These are phyloP conservation scores for Syrphus vitripennis DNA, from an alignment of 2,888 invertebrate species.

Conservation along the genomic window DNA sequence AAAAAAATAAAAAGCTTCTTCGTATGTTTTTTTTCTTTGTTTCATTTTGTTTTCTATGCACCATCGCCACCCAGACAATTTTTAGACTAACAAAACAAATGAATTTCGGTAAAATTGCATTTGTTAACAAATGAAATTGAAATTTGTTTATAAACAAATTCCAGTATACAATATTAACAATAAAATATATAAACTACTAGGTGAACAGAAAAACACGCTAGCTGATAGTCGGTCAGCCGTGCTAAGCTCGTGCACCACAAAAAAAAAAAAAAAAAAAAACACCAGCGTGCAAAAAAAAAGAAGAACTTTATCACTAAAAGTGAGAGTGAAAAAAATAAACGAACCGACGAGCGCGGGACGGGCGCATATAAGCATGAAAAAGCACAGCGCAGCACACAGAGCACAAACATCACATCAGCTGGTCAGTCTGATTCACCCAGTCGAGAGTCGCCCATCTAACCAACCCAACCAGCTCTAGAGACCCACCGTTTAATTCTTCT, in stretches of 20 bases:
- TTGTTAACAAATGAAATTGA: constrained; percentile 59
- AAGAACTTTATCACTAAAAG: constrained; percentile 67
- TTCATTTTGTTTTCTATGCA: neutral
- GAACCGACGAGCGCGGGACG: constrained; percentile 38
- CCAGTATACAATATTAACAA: constrained; percentile 72
- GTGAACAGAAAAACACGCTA: constrained; percentile 59
- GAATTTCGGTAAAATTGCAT: constrained; percentile 23
- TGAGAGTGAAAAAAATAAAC: constrained; percentile 58
- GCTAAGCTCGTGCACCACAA: constrained; percentile 54
- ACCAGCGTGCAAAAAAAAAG: constrained; percentile 42
- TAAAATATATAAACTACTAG: constrained; percentile 74
- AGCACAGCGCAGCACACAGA: constrained; percentile 18
- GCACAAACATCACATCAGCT: constrained; percentile 26
- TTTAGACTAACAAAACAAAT: neutral
- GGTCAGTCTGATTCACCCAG: constrained; percentile 65
- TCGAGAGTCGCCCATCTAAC: constrained; percentile 35
- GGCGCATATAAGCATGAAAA: constrained; percentile 40
- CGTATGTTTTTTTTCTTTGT: neutral
- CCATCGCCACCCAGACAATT: neutral
- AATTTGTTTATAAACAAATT: constrained; percentile 71
- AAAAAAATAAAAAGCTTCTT: constrained; percentile 18
- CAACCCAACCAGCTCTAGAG: constrained; percentile 58
- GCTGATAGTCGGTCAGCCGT: constrained; percentile 44
- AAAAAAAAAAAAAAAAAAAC: constrained; percentile 50
- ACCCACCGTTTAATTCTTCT: constrained; percentile 39